Conservation (phyloP, 1,140 invertebrate species). For the Ptiloglossa arizonensis region DNA sequence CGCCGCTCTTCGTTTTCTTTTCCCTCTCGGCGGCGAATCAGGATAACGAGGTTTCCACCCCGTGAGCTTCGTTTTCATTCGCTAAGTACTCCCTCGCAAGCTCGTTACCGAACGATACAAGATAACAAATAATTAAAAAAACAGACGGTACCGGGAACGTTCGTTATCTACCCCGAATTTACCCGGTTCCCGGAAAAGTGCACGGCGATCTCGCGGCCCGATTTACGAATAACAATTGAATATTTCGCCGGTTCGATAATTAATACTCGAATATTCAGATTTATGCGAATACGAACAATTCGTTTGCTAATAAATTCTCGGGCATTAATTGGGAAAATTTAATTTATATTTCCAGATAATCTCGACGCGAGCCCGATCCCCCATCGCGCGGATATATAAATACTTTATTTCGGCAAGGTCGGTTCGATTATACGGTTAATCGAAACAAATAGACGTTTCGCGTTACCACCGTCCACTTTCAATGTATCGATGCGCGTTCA, state of each 20-base stretch:
- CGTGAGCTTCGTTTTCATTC: conserved; percentile 40
- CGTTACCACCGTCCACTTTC: too few relatives aligned
- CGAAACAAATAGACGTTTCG: neutral
- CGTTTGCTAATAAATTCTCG: conserved; percentile 28
- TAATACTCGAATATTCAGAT: conserved; percentile 24
- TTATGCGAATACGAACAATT: conserved; percentile 14
- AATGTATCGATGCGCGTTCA: too few relatives aligned
- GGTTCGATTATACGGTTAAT: neutral
- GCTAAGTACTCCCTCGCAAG: conserved; percentile 26
- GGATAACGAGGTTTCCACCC: conserved; percentile 44
- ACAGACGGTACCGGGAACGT: neutral
- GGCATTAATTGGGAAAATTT: neutral
- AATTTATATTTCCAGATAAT: neutral
- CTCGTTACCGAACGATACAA: conserved; percentile 36
- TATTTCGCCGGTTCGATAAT: neutral
- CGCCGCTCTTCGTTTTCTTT: neutral
- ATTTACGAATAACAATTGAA: conserved; percentile 1
- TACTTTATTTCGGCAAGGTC: neutral
- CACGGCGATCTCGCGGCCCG: too few relatives aligned
- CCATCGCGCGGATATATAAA: neutral
- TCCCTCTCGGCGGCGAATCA: conserved; percentile 19
- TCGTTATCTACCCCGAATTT: conserved; percentile 20
- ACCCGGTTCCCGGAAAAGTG: neutral
- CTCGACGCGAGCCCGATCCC: neutral
- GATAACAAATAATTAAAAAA: conserved; percentile 48